A percentile compares a stretch with the other conserved stretches of the same genome.
phyloP scores from a whole-genome alignment of 1,140 invertebrate species.

The Pseudomyrmex flavicornis region DNA sequence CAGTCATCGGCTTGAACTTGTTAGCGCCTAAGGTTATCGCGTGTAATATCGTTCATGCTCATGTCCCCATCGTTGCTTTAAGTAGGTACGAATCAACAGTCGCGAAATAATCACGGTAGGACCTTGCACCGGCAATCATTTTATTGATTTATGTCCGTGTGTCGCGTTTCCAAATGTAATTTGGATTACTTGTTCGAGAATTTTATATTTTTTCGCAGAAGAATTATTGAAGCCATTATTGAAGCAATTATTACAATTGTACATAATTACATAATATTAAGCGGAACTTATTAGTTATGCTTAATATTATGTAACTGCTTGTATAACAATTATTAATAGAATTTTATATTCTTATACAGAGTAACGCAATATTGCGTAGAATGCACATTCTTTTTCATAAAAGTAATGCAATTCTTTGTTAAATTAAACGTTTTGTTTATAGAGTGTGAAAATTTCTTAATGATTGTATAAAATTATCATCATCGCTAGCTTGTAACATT shows the following conservation, averaged over 20 bases:
- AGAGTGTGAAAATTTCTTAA: too few relatives aligned
- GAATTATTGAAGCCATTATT: background rate
- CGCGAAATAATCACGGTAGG: slow-evolving; percentile 70
- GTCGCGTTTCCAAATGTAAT: slow-evolving; percentile 2
- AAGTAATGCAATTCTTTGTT: too few relatives aligned
- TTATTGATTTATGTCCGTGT: background rate
- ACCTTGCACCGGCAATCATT: slow-evolving; percentile 18
- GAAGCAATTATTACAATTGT: background rate
- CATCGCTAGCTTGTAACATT: background rate
- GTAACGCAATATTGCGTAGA: background rate
- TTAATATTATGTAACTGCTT: background rate
- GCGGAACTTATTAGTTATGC: background rate
- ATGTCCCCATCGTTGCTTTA: slow-evolving; percentile 70
- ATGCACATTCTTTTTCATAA: too few relatives aligned
- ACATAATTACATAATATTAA: slow-evolving; percentile 1
- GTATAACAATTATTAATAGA: slow-evolving; percentile 10
- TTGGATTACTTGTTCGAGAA: background rate
- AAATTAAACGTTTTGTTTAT: too few relatives aligned
- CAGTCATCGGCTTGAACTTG: slow-evolving; percentile 76
- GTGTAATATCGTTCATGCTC: slow-evolving; percentile 75
- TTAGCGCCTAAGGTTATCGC: slow-evolving; percentile 78
- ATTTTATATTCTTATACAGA: background rate
- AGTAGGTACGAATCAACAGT: slow-evolving; percentile 67
- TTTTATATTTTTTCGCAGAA: background rate
- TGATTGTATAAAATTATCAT: background rate